Evolutionary conservation across 2,888 invertebrate genomes (phyloP).

Genomic region (Ganaspis brasiliensis): DNA sequence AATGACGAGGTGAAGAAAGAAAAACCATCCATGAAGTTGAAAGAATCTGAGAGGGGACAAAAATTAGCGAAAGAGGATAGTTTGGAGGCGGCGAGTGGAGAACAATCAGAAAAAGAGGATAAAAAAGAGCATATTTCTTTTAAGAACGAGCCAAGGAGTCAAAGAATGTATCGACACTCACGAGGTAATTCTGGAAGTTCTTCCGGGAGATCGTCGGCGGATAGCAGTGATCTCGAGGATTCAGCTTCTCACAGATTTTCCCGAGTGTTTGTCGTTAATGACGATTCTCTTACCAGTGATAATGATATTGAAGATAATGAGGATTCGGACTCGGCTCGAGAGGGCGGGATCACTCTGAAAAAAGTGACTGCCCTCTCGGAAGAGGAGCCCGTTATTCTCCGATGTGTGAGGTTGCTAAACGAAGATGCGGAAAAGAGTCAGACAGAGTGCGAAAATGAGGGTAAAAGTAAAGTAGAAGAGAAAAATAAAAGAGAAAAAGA

Average conservation of each 20-base stretch:
- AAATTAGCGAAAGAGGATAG: slow-evolving; percentile 49
- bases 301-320: slow-evolving; percentile 77
- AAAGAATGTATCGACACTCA: slow-evolving; percentile 71
- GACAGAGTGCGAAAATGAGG: no score
- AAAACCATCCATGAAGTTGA: slow-evolving; percentile 17
- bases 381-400: slow-evolving; percentile 73
- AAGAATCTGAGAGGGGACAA: slow-evolving; percentile 51
- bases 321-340: slow-evolving; percentile 71
- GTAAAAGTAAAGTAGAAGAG: no score
- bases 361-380: slow-evolving; percentile 69
- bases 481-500: no score
- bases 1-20: no score
- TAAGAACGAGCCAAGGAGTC: slow-evolving; percentile 58
- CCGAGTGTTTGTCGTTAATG: slow-evolving; percentile 79
- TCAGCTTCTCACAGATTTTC: slow-evolving; percentile 78
- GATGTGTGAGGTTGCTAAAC: slow-evolving; percentile 70
- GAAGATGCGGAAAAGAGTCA: slow-evolving; percentile 66
- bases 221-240: slow-evolving; percentile 78
- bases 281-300: slow-evolving; percentile 76
- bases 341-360: slow-evolving; percentile 69
- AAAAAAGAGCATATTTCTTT: slow-evolving; percentile 57
- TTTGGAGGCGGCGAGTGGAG: slow-evolving; percentile 47
- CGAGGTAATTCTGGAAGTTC: slow-evolving; percentile 76
- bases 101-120: no score
- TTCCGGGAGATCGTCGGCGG: slow-evolving; percentile 78